Evolutionary conservation across 2,113 vertebrate species (phyloP).

Genomic region (Lethenteron reissneri): DNA sequence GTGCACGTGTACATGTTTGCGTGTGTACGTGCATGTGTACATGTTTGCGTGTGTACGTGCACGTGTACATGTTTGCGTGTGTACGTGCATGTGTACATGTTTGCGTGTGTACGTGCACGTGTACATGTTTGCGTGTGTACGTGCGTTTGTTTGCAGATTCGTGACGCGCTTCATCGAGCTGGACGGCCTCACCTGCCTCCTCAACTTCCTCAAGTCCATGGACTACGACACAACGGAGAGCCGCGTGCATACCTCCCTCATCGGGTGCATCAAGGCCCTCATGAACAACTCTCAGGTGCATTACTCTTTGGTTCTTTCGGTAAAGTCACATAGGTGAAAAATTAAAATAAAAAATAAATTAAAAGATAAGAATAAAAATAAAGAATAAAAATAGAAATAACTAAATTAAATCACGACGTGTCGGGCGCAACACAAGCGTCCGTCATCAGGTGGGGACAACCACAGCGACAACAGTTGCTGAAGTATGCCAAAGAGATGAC

Average conservation of each 20-base stretch:
- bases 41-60: neutral
- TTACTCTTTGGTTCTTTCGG: neutral
- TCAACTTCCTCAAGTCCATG: conserved; percentile 95
- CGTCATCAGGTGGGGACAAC: too few relatives aligned
- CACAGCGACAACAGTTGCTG: too few relatives aligned
- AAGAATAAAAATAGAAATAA: too few relatives aligned
- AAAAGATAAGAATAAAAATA: too few relatives aligned
- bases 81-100: neutral
- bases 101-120: neutral
- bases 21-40: neutral
- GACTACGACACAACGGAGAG: conserved; percentile 95
- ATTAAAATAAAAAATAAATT: too few relatives aligned
- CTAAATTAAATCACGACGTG: too few relatives aligned
- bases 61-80: neutral
- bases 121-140: neutral
- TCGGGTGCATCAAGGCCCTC: conserved; percentile 93
- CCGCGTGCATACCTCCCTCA: conserved; percentile 94
- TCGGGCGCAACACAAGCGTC: too few relatives aligned
- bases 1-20: too few relatives aligned
- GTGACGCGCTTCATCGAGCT: conserved; percentile 92
- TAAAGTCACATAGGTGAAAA: too few relatives aligned
- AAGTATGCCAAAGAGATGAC: too few relatives aligned
- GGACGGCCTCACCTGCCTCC: conserved; percentile 79
- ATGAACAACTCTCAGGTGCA: conserved; percentile 82
- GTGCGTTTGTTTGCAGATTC: conserved; percentile 34